These are phyloP conservation scores for Tinea trinotella DNA, from an alignment of 2,888 invertebrate species.

Conservation along the genomic window DNA sequence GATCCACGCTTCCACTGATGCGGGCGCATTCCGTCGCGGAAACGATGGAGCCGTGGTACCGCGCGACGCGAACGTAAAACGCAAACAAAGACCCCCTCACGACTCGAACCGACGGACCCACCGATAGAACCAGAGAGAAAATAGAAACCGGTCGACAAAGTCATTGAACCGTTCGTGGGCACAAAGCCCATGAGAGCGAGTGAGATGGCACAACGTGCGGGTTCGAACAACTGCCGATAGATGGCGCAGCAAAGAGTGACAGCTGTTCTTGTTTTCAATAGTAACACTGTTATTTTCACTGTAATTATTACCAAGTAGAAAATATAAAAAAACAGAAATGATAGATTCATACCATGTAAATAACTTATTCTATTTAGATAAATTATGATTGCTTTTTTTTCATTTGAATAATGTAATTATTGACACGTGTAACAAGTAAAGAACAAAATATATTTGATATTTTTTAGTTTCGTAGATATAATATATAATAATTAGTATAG, in stretches of 20 bases:
- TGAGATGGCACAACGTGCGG: conserved; percentile 37
- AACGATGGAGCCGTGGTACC: conserved; percentile 54
- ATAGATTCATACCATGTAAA: no score
- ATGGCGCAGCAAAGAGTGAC: conserved; percentile 1
- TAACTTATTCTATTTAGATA: no score
- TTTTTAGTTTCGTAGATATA: no score
- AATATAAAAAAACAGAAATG: no score
- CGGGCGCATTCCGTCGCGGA: conserved; percentile 68
- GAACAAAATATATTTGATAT: no score
- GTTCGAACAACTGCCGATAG: neutral
- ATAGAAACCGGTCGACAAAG: conserved; percentile 69
- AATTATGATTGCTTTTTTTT: no score
- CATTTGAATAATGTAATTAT: no score
- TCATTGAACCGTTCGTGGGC: conserved; percentile 69
- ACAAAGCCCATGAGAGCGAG: conserved; percentile 49
- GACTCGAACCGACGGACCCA: conserved; percentile 43
- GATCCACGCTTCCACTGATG: conserved; percentile 66
- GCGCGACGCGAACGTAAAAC: conserved; percentile 67
- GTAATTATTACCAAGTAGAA: no score
- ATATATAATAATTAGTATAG: no score
- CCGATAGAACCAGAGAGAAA: conserved; percentile 71
- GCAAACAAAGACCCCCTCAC: conserved; percentile 65
- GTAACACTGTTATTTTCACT: neutral
- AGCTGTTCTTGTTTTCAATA: conserved; percentile 1
- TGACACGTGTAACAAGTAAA: no score